Evolutionary conservation across 2,113 vertebrate genomes (phyloP), one percentile per base, ranked within the genome.

Genomic region (Sterrhoptilus dennistouni): DNA sequence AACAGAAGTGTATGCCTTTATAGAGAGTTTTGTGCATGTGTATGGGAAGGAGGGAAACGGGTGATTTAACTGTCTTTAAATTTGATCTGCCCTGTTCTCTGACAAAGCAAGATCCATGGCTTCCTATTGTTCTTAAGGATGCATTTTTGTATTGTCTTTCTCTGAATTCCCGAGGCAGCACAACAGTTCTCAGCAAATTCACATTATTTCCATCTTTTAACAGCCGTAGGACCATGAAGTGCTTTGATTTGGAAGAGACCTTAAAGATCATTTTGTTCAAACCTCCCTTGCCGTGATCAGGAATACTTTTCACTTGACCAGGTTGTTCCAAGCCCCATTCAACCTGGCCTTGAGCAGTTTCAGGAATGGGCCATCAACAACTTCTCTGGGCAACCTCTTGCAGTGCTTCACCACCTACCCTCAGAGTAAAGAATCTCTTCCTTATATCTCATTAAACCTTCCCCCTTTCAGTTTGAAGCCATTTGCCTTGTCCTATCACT

Each of bases 1-100:
- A 97, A 97, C 87, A 92, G 69, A 81, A 88, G 38, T 63, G 23
- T 79, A n/a, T 91, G 74, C 33, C 65, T 69, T 76, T 90, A 47
- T 47, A 38, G 42, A 35, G 20, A 35, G 29, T 80, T 56, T 74
- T 92, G 49, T 91, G 54, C 36, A 45, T 78, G 20, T 75, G 42
- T 50, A 71, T 2, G 17, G 44, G 33, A 91, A 92, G 71, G 57
- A 77, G 52, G 29, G 35, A 86, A 77, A 59, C 5, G 22, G 45
- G 60, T 42, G 60, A 81, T 95, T 93, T 92, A 88, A 35, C 40
- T 64, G 61, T 84, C 38, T 88, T 77, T 75, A 96, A 90, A 87
- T 75, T 53, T 87, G 8, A 91, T 69, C 84, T 87, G 40, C 63
- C 53, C 54, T 47, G 2, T 57, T 88, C 47, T 84, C 78, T 63